Evolutionary conservation across 2,888 invertebrate species (phyloP), one percentile per base, ranked within the genome.

Genomic region (Penaeus monodon): DNA sequence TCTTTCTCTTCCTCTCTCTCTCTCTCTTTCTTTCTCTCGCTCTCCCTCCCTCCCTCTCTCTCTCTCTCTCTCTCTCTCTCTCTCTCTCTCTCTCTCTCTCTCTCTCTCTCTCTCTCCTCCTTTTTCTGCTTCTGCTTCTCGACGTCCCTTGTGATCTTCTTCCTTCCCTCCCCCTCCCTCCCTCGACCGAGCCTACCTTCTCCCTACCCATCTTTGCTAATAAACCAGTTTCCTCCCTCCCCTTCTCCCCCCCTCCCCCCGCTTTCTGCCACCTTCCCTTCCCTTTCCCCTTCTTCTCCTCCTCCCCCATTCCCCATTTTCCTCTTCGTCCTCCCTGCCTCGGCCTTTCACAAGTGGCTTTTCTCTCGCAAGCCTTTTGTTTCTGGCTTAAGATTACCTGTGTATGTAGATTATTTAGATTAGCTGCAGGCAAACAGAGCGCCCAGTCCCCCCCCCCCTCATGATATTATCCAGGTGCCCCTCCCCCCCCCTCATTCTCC

Each of bases 81-180:
- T 24, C 24, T 27, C 57, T 33, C 12, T 77, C 44, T 24, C 27
- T 27, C 44, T 44, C 44, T 44, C 10, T 44, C 44, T 44, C 44
- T 38, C 6, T 38, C 38, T 38, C 6, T 38, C 38, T 38, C 77
- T 44, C 2, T 38, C 38, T 20, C 8, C 3, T 57, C 22, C 57
- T 1, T 20, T 77, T 20, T 24, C 27, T 27, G 6, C 33, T 27
- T 44, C 77, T 2, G 0, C 27, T 22, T 77, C 44, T 38, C 10
- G 22, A 22, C 24, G 20, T 38, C 49, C 77, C 24, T 22, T 8
- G 49, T 38, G 4, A 38, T 3, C 33, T 38, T 38, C 33, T 7
- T 44, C 77, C 77, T 77, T 63, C 44, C 78, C 57, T 44, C n/a
- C 24, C 78, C 49, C 70, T 70, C 70, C 70, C 29, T 24, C 29